Evolutionary conservation across 2,113 vertebrate genomes (phyloP), one percentile per base, ranked within the genome.

Genomic region (Oriolus oriolus): DNA sequence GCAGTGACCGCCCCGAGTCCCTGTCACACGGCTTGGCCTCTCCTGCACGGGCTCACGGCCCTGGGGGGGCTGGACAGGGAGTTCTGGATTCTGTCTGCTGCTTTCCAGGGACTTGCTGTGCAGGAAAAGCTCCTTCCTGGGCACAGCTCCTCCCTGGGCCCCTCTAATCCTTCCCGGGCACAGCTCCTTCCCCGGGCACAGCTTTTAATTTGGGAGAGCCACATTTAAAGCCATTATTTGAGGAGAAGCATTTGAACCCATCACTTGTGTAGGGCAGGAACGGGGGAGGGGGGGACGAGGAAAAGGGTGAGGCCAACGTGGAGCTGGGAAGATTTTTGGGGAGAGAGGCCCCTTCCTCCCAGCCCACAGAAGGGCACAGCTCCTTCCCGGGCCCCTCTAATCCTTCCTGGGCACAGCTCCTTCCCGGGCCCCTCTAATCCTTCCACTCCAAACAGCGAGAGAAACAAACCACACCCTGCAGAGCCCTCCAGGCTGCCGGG

Each of bases 11-110:
- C 39, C 53, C 45, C 0, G 14, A 6, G 66, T 35, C 76, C 49
- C 89, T 5, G 30, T 9, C 92, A 33, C 79, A 1, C 10, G 2
- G 59, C 74, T 1, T 0, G 26, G 27, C 50, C 30, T 20, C 39
- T 39, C 19, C 35, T 8, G 3, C 73, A 23, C 1, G 2, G 90
- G 53, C 26, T 69, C 69, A 69, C 69, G 13, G 70, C 50, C 30
- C 69, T 0, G 1, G 49, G 5, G 17, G 17, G 21, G n/a, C 47
- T 20, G 23, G 3, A 56, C 19, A 2, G 10, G 9, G 5, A 54
- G 16, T 14, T 45, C 0, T 3, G 39, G 81, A 41, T 57, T 68
- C 63, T 20, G 47, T 9, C 71, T 3, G 9, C 45, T 47, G 61
- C 13, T 81, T 64, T 54, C 23, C 83, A 47, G 60, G 75, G 75